Base-by-base conservation (phyloP, 2,113 vertebrate genomes). In the Emydocephalus ijimae region DNA sequence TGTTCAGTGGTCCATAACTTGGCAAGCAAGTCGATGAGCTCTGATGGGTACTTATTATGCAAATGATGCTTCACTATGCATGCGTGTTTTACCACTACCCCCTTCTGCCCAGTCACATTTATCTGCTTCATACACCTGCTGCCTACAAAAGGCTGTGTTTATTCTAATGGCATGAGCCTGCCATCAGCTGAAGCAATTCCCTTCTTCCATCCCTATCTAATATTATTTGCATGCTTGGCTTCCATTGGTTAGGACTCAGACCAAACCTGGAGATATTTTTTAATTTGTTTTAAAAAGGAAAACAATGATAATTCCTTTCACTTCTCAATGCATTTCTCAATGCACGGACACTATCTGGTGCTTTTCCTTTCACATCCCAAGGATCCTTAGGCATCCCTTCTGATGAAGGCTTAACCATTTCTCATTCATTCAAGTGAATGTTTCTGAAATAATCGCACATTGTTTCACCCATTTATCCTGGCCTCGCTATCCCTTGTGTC, bases 1-100 rank as follows among this genome's bases (percentile, higher is more conserved):
- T 29, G 0, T 92, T 90, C 93, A 74, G 92, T 90, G 3, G 93
- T 91, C 85, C 90, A 39, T 52, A 92, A 57, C 26, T 50, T 94
- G 55, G 74, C 88, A 93, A 57, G 88, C 55, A 94, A 24, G 26
- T 14, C n/a, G 52, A 90, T 94, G 93, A 95, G 92, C 86, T 94
- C 91, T 92, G 90, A 91, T 93, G 91, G 94, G 89, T 94, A 86
- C 26, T 93, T 94, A 95, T 93, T 88, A 95, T 94, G 90, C 52
- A 96, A 96, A 96, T 93, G 45, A 43, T 43, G 50, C 12, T 86
- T 90, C 61, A 90, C 90, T 90, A 93, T 90, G 95, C 86, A 93
- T 91, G 86, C 92, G 81, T 64, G 92, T 95, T 94, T 94, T 21
- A 45, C 39, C 94, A 57, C 91, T 88, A 69, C 90, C 91, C 86